A percentile compares a stretch with the other conserved stretches of the same genome.
These are phyloP conservation scores for Antigone vipio DNA, from an alignment of 2,113 vertebrate species.

Conservation along the genomic window DNA sequence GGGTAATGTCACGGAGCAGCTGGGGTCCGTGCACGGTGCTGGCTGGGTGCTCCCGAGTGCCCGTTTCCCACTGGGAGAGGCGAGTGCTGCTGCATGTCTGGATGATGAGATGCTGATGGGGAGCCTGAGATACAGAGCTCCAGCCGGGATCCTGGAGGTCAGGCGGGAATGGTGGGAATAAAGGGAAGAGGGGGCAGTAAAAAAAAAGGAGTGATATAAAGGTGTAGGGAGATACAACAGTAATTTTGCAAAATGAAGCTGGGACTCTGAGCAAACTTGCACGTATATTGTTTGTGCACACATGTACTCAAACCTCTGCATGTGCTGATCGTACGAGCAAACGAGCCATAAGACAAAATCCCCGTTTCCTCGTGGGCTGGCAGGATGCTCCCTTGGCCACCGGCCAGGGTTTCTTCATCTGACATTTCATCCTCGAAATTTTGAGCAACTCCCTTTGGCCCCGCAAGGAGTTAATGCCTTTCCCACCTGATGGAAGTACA, in stretches of 20 bases:
- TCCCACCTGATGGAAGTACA: fast-evolving
- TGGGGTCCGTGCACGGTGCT: fast-evolving
- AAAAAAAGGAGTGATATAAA: no score
- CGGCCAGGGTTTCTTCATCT: not conserved
- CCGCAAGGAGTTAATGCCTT: not conserved
- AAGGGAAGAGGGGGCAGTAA: not conserved
- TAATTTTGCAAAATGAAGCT: not conserved
- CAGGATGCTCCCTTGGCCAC: not conserved
- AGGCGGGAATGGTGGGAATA: not conserved
- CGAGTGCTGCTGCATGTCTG: not conserved
- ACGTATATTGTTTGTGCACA: fast-evolving
- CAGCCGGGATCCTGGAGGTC: not conserved
- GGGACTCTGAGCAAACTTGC: not conserved
- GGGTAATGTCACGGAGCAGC: not conserved
- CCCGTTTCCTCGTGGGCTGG: not conserved
- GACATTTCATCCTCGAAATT: not conserved
- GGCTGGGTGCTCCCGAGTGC: not conserved
- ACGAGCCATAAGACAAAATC: not conserved
- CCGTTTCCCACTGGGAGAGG: not conserved
- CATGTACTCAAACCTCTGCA: fast-evolving
- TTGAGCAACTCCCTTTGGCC: not conserved
- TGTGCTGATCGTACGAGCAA: not conserved
- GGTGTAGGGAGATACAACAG: not conserved
- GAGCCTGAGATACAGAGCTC: not conserved
- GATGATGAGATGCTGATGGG: not conserved